Percentiles rank a stretch among this genome's conserved stretches.
These are phyloP conservation scores for Drosophila flavopinicola DNA, from an alignment of 2,888 invertebrate species.

Conservation along the genomic window DNA sequence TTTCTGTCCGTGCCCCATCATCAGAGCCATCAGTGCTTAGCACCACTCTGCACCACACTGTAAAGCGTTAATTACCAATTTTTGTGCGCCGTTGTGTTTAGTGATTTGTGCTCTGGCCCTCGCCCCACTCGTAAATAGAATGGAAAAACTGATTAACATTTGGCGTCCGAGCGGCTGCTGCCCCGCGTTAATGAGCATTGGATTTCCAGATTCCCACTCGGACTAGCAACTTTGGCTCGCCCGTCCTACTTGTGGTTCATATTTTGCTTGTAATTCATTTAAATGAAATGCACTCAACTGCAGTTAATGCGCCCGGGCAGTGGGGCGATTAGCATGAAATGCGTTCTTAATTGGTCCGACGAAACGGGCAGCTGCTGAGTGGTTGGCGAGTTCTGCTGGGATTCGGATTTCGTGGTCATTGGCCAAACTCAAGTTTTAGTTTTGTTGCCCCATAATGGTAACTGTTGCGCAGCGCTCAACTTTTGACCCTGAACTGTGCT, in stretches of 20 bases:
- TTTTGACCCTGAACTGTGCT: slow-evolving; percentile 18
- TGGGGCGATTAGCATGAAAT: slow-evolving; percentile 64
- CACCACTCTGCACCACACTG: neutral
- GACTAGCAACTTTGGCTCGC: neutral
- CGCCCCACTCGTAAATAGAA: slow-evolving; percentile 34
- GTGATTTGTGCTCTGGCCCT: slow-evolving; percentile 60
- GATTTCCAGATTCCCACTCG: slow-evolving; percentile 8
- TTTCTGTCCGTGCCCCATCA: slow-evolving; percentile 11
- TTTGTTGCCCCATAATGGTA: slow-evolving; percentile 20
- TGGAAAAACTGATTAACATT: slow-evolving; percentile 70
- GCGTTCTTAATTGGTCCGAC: slow-evolving; percentile 70
- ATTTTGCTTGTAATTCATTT: slow-evolving; percentile 77
- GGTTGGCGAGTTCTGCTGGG: slow-evolving; percentile 27
- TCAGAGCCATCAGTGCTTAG: slow-evolving; percentile 1
- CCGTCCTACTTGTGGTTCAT: slow-evolving; percentile 42
- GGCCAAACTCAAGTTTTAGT: slow-evolving; percentile 43
- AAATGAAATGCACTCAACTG: slow-evolving; percentile 79
- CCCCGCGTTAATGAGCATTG: slow-evolving; percentile 53
- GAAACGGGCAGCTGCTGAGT: slow-evolving; percentile 35
- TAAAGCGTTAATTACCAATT: slow-evolving; percentile 65
- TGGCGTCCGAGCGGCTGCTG: slow-evolving; percentile 38
- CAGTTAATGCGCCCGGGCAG: slow-evolving; percentile 49
- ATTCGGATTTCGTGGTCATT: slow-evolving; percentile 70
- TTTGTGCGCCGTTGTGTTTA: slow-evolving; percentile 64
- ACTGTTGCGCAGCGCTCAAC: slow-evolving; percentile 12